Base-by-base conservation (phyloP, 2,888 invertebrate genomes). In the Apantesis nais region DNA sequence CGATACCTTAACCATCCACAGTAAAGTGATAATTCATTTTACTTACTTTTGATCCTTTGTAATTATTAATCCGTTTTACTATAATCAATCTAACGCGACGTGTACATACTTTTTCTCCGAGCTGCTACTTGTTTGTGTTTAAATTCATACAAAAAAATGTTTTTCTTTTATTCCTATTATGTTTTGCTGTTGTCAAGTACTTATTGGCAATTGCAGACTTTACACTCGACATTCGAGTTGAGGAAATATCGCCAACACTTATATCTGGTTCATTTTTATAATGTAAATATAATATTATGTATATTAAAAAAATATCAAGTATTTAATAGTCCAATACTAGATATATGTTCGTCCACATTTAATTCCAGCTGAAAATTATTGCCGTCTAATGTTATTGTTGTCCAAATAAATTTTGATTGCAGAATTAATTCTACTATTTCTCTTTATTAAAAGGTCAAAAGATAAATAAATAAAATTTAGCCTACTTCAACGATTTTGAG, bases 291-390 rank as follows among this genome's bases (percentile, higher is more conserved):
- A 88, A 86, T 89, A 88, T 85, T 85, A 88, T 89, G 82, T 87
- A 87, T 88, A 89, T 86, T 89, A 87, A 87, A 87, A 88, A 89
- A 90, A 88, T 85, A 84, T 85, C 84, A 85, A 89, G 87, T 92
- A 90, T 89, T 89, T 88, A 88, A 91, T 92, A 93, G 93, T 92
- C 92, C 93, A 93, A 89, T 90, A 86, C 83, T 93, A 91, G 89
- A 88, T 92, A 91, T 92, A 89, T 90, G 91, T 93, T 94, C 94
- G 94, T 94, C 94, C 94, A 93, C 92, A 82, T 91, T 90, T 92
- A 71, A 94, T 93, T 93, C 93, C 92, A 91, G 89, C 90, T 81
- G 88, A 89, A 92, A 92, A 88, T 87, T 83, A 91, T 92, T 92
- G 91, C 94, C 94, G 93, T 94, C 94, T 90, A 84, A 89, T 83